phyloP scores from a whole-genome alignment of 2,888 invertebrate genomes.

The Gnatocerus cornutus region DNA sequence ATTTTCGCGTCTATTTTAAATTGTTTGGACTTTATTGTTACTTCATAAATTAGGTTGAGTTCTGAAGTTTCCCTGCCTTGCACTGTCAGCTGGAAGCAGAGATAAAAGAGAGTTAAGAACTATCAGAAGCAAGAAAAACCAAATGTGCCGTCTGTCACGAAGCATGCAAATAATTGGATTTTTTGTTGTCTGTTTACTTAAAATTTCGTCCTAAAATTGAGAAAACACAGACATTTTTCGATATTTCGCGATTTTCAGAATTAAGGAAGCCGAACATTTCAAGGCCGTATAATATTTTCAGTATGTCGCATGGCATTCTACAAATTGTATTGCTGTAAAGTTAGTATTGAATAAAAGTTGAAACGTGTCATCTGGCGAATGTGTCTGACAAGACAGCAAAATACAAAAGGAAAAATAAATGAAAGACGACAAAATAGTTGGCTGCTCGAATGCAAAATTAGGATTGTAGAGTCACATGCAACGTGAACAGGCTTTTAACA shows the following conservation, averaged over 20 bases:
- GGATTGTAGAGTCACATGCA: neutral
- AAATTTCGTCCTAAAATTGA: conserved; percentile 15
- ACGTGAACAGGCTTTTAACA: conserved; percentile 22
- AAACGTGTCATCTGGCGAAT: conserved; percentile 44
- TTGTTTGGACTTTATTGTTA: conserved; percentile 45
- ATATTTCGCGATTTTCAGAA: neutral
- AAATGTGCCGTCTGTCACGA: conserved; percentile 9
- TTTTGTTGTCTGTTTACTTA: conserved; percentile 16
- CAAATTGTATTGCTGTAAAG: conserved; percentile 45
- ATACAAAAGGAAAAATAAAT: conserved; percentile 25
- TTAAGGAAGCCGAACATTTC: conserved; percentile 9
- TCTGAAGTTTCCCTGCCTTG: conserved; percentile 40
- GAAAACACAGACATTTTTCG: conserved; percentile 8
- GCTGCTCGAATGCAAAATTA: conserved; percentile 2
- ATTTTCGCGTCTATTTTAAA: conserved; percentile 39
- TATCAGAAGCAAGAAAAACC: conserved; percentile 17
- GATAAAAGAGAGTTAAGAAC: conserved; percentile 26
- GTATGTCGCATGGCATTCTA: conserved; percentile 36
- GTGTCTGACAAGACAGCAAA: conserved; percentile 42
- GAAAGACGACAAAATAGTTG: too few relatives aligned
- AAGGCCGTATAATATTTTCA: conserved; percentile 19
- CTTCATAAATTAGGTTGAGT: conserved; percentile 43
- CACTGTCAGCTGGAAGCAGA: conserved; percentile 29
- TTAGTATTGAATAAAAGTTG: conserved; percentile 47
- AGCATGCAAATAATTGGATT: conserved; percentile 24